These are phyloP conservation scores for Acronicta aceris DNA, from an alignment of 2,888 invertebrate genomes.

Conservation along the genomic window DNA sequence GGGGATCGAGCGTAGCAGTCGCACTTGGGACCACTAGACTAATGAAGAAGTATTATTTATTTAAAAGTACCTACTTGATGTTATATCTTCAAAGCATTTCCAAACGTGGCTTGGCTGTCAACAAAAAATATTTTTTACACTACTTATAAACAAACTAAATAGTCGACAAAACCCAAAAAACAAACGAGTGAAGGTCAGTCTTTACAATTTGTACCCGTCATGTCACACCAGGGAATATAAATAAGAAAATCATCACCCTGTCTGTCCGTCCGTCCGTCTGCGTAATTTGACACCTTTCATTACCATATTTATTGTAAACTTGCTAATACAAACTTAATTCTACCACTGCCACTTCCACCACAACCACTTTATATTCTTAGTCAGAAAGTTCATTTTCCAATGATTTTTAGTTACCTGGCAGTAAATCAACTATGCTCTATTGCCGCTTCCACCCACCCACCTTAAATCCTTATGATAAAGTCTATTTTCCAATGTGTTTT, in stretches of 20 bases:
- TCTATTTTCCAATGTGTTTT: constrained; percentile 24
- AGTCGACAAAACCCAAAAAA: constrained; percentile 59
- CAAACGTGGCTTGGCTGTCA: no score
- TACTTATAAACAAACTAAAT: constrained; percentile 49
- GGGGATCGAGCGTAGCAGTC: no score
- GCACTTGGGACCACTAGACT: no score
- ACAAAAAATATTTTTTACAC: background rate
- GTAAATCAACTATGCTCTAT: constrained; percentile 4
- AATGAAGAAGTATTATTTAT: no score
- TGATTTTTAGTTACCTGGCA: constrained; percentile 7
- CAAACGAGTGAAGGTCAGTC: constrained; percentile 70
- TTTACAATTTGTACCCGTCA: constrained; percentile 74
- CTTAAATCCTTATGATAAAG: constrained; percentile 40
- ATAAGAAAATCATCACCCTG: constrained; percentile 80
- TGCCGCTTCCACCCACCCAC: background rate
- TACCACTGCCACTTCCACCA: background rate
- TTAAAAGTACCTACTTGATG: no score
- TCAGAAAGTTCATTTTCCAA: constrained; percentile 37
- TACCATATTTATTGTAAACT: constrained; percentile 86
- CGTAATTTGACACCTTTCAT: constrained; percentile 88
- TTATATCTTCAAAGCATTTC: no score
- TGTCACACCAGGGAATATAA: constrained; percentile 64
- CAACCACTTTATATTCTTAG: background rate
- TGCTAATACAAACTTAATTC: constrained; percentile 45
- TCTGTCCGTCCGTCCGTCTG: constrained; percentile 75